Evolutionary conservation across 1,140 invertebrate genomes (phyloP).

Genomic region (Drosophila busckii): DNA sequence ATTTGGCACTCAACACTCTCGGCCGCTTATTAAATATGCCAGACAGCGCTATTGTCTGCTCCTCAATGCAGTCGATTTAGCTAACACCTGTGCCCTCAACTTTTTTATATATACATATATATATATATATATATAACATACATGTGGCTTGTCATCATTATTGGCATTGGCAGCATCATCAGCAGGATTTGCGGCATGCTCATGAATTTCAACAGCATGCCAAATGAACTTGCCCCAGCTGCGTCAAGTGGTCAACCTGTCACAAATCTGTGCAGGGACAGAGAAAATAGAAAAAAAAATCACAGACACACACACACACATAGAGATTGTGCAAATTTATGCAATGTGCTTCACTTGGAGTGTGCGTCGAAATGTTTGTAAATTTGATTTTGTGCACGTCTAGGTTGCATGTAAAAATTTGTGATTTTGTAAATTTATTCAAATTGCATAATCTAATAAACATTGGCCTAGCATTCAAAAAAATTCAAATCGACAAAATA

Average conservation of each 20-base stretch:
- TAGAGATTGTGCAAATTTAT: slow-evolving; percentile 39
- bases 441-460: too few relatives aligned
- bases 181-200: slow-evolving; percentile 44
- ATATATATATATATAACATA: too few relatives aligned
- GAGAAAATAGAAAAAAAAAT: slow-evolving; percentile 21
- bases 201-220: slow-evolving; percentile 59
- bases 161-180: slow-evolving; percentile 14
- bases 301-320: not conserved
- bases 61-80: too few relatives aligned
- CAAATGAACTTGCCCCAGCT: slow-evolving; percentile 55
- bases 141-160: not conserved
- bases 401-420: too few relatives aligned
- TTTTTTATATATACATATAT: too few relatives aligned
- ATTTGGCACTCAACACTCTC: too few relatives aligned
- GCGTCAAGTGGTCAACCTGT: too few relatives aligned
- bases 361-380: slow-evolving; percentile 45
- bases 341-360: slow-evolving; percentile 40
- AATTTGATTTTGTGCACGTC: slow-evolving; percentile 55
- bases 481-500: slow-evolving; percentile 19
- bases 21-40: too few relatives aligned
- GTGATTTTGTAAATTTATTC: slow-evolving; percentile 38
- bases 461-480: too few relatives aligned
- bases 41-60: too few relatives aligned
- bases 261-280: slow-evolving; percentile 9
- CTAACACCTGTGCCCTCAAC: slow-evolving; percentile 48